Conservation (phyloP, 2,888 invertebrate genomes). For the Pemphredon lugubris region DNA sequence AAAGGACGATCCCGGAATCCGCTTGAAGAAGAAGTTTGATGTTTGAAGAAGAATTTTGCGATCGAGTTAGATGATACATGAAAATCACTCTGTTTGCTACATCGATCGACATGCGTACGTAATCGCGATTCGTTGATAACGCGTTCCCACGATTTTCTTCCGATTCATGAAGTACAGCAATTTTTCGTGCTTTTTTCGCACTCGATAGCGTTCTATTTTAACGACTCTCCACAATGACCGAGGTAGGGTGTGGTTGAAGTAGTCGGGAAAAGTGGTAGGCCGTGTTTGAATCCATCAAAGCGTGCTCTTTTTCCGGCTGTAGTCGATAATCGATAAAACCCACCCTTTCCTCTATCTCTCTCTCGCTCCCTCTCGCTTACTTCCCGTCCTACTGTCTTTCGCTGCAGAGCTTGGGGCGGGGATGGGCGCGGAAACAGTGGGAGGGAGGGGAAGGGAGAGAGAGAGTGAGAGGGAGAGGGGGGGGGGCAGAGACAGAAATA, state of each 20-base stretch:
- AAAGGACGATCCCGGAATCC: no score
- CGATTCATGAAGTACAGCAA: conserved; percentile 36
- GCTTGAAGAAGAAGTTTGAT: no score
- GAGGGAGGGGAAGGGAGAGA: no score
- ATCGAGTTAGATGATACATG: no score
- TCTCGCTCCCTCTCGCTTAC: conserved; percentile 10
- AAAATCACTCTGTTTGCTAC: no score
- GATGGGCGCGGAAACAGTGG: conserved; percentile 25
- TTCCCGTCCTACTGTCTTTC: conserved; percentile 39
- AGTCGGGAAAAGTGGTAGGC: conserved; percentile 67
- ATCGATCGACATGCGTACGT: no score
- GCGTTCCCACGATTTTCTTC: conserved; percentile 6
- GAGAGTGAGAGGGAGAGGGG: no score
- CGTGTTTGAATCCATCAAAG: conserved; percentile 71
- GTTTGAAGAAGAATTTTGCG: no score
- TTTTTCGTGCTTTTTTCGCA: conserved; percentile 28
- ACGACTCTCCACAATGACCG: conserved; percentile 59
- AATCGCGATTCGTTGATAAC: no score
- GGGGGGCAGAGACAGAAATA: no score
- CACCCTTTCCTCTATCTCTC: conserved; percentile 20
- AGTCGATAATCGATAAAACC: conserved; percentile 68
- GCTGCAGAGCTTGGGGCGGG: conserved; percentile 36
- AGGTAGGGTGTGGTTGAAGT: conserved; percentile 63
- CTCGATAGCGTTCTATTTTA: conserved; percentile 57
- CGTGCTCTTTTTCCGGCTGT: conserved; percentile 65